Percentiles rank a stretch among this genome's conserved stretches.
Evolutionary conservation across 2,797 vertebrate genomes (phyloP).

Genomic region (Babyrousa celebensis): DNA sequence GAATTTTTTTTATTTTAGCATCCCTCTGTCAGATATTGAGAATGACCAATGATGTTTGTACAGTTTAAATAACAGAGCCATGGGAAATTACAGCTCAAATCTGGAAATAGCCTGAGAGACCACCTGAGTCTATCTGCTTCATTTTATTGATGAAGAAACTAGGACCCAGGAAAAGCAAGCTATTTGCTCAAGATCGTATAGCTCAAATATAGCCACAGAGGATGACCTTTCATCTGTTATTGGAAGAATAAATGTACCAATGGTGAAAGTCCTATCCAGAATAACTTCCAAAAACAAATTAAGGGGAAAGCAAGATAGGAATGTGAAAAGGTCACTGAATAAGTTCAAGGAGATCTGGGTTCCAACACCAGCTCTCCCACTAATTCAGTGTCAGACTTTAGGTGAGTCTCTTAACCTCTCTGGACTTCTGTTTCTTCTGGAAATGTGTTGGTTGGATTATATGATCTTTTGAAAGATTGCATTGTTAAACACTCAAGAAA

Average conservation of each 20-base stretch:
- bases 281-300: slow-evolving; percentile 71
- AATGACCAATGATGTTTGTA: slow-evolving; percentile 58
- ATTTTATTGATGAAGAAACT: slow-evolving; percentile 72
- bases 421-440: slow-evolving; percentile 53
- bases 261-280: background rate
- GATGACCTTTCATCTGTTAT: slow-evolving; percentile 70
- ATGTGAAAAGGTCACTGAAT: slow-evolving; percentile 49
- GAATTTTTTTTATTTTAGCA: slow-evolving; percentile 56
- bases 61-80: slow-evolving; percentile 59
- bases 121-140: slow-evolving; percentile 41
- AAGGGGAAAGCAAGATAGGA: slow-evolving; percentile 39
- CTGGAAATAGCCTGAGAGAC: slow-evolving; percentile 51
- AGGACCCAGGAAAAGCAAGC: slow-evolving; percentile 49
- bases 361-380: background rate
- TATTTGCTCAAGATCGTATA: slow-evolving; percentile 58
- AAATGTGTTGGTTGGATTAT: slow-evolving; percentile 23
- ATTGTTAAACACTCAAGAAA: slow-evolving; percentile 46
- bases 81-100: slow-evolving; percentile 73
- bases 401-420: slow-evolving; percentile 35
- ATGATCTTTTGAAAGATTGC: slow-evolving; percentile 41
- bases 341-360: slow-evolving; percentile 7
- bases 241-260: slow-evolving; percentile 58
- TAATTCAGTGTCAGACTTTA: slow-evolving; percentile 38
- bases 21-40: slow-evolving; percentile 57
- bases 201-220: slow-evolving; percentile 56